phyloP scores from a whole-genome alignment of 23 tunicate species.

The Styela clava region DNA sequence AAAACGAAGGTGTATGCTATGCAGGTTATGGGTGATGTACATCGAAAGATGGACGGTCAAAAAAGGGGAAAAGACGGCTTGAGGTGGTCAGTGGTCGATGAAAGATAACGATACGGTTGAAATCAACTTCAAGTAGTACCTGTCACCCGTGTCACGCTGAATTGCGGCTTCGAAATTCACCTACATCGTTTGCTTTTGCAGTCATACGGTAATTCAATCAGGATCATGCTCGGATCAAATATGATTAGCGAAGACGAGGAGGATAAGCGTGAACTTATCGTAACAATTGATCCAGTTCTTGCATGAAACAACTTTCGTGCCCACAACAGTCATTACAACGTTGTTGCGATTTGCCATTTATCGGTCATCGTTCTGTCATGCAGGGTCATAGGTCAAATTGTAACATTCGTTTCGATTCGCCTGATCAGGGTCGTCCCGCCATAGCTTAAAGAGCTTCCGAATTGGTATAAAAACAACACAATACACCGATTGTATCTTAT shows the following conservation, averaged over 20 bases:
- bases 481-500: not conserved
- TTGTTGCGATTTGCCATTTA: not conserved
- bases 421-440: not conserved
- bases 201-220: too few species aligned
- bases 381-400: not conserved
- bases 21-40: constrained; percentile 1
- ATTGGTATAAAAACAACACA: not conserved
- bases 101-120: constrained; percentile 33
- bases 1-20: not conserved
- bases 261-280: too few species aligned
- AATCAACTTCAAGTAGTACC: constrained; percentile 21
- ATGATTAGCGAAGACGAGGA: too few species aligned
- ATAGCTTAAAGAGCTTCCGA: not conserved
- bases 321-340: not conserved
- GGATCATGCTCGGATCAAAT: too few species aligned
- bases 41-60: constrained; percentile 8
- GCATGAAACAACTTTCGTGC: too few species aligned
- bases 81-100: constrained; percentile 28
- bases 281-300: too few species aligned
- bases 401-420: not conserved
- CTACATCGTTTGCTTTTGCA: not conserved
- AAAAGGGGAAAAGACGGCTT: constrained; percentile 23
- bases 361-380: not conserved
- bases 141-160: constrained; percentile 45
- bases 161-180: constrained; percentile 21